phyloP scores from a whole-genome alignment of 2,888 invertebrate species.

The Cephus rjabovi region DNA sequence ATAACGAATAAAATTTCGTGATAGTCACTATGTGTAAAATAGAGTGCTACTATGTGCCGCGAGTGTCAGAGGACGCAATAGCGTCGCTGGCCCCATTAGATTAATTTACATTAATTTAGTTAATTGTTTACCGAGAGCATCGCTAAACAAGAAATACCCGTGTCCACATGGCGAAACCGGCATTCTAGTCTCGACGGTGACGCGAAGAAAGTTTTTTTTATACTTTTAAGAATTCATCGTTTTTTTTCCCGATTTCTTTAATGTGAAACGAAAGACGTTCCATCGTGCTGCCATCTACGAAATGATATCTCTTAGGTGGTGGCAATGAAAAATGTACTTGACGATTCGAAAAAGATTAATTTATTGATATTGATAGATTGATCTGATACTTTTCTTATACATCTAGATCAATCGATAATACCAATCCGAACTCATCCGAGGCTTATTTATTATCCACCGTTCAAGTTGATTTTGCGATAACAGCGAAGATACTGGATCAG shows the following conservation, averaged over 20 bases:
- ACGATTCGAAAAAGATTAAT: not conserved
- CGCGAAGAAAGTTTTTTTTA: not conserved
- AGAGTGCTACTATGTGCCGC: not conserved
- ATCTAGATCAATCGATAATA: not conserved
- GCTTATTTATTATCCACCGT: not conserved
- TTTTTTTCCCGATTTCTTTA: not conserved
- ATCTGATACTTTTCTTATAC: not conserved
- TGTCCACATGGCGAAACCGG: not conserved
- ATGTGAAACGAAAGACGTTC: not conserved
- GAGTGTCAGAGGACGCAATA: not conserved
- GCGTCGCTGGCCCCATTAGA: slow-evolving; percentile 44
- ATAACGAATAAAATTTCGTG: not conserved
- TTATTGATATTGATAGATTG: not conserved
- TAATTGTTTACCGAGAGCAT: slow-evolving; percentile 45
- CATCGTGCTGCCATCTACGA: not conserved
- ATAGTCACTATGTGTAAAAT: not conserved
- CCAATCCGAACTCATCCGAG: not conserved
- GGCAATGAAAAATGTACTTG: not conserved
- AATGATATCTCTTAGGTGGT: not conserved
- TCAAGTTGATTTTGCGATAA: not conserved
- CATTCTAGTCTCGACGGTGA: not conserved
- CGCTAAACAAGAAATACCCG: slow-evolving; percentile 11
- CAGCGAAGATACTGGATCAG: not conserved
- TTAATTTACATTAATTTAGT: slow-evolving; percentile 52
- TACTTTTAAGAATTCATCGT: not conserved